phyloP scores from a whole-genome alignment of 2,113 vertebrate species.

The Strix uralensis region DNA sequence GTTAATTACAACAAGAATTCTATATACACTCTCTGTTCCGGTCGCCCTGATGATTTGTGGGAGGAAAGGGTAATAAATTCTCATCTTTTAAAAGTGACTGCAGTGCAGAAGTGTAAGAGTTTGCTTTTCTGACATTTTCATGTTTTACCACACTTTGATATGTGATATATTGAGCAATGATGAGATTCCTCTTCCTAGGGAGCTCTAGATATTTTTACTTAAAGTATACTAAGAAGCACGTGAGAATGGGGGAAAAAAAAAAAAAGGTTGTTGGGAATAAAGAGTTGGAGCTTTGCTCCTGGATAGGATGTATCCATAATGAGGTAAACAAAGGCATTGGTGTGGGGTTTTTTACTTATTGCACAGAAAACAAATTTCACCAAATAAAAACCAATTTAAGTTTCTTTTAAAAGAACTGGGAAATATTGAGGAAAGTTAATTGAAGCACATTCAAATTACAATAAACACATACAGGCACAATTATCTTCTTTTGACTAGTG shows the following conservation, averaged over 20 bases:
- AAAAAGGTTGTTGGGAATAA: slow-evolving; percentile 4
- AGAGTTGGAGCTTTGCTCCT: slow-evolving; percentile 37
- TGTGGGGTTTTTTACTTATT: background rate
- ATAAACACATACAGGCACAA: slow-evolving; percentile 73
- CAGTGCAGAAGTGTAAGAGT: slow-evolving; percentile 19
- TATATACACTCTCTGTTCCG: background rate
- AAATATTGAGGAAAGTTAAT: slow-evolving; percentile 82
- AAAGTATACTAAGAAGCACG: background rate
- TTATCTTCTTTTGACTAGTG: slow-evolving; percentile 77
- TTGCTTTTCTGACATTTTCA: slow-evolving; percentile 20
- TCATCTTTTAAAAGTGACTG: slow-evolving; percentile 3
- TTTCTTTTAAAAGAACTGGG: slow-evolving; percentile 75
- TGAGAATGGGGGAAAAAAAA: background rate
- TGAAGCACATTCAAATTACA: slow-evolving; percentile 77
- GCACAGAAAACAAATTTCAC: slow-evolving; percentile 73
- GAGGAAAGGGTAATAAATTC: slow-evolving; percentile 34
- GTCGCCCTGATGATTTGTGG: slow-evolving; percentile 11
- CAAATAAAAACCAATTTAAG: slow-evolving; percentile 78
- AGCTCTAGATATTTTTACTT: slow-evolving; percentile 11
- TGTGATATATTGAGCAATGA: background rate
- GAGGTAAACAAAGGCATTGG: slow-evolving; percentile 69
- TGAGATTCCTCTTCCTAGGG: background rate
- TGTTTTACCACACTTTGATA: slow-evolving; percentile 38
- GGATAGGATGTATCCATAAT: slow-evolving; percentile 64
- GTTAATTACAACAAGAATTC: slow-evolving; percentile 47